Conservation (phyloP, 2,113 vertebrate genomes). For the Etheostoma cragini region DNA sequence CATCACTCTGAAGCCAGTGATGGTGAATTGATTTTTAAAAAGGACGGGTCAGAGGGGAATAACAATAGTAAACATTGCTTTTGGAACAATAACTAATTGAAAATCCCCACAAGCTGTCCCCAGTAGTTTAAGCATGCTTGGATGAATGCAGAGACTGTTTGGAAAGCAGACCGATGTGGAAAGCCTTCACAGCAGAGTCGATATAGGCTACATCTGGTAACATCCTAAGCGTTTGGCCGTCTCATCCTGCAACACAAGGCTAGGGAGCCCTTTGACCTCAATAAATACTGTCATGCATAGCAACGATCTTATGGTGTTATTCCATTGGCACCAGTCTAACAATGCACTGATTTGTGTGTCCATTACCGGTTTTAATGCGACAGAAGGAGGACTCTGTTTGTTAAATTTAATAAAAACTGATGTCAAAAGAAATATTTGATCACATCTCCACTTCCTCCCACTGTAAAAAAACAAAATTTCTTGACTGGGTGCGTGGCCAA, state of each 20-base stretch:
- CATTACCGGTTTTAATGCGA: too few species aligned
- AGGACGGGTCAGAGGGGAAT: conserved; percentile 5
- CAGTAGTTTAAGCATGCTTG: conserved; percentile 12
- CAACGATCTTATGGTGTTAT: too few species aligned
- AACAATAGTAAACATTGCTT: conserved; percentile 32
- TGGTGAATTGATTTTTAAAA: conserved; percentile 15
- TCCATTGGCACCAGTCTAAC: too few species aligned
- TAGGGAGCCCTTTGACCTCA: not conserved
- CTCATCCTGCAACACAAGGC: not conserved
- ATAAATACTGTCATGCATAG: not conserved
- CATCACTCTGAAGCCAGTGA: not conserved
- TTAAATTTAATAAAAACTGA: too few species aligned
- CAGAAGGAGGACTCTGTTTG: too few species aligned
- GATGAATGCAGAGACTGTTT: conserved; percentile 19
- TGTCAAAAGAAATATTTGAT: too few species aligned
- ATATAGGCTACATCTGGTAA: not conserved
- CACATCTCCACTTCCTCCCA: too few species aligned
- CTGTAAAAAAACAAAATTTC: too few species aligned
- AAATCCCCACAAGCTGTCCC: conserved; percentile 23
- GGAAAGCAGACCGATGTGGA: not conserved
- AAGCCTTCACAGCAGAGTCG: not conserved
- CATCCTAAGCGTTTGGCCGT: not conserved
- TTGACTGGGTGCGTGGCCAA: too few species aligned
- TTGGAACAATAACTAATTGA: conserved; percentile 39
- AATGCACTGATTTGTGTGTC: too few species aligned